A percentile compares a stretch with the other conserved stretches of the same genome.
phyloP scores from a whole-genome alignment of 1,140 invertebrate genomes.

The Episyrphus balteatus region DNA sequence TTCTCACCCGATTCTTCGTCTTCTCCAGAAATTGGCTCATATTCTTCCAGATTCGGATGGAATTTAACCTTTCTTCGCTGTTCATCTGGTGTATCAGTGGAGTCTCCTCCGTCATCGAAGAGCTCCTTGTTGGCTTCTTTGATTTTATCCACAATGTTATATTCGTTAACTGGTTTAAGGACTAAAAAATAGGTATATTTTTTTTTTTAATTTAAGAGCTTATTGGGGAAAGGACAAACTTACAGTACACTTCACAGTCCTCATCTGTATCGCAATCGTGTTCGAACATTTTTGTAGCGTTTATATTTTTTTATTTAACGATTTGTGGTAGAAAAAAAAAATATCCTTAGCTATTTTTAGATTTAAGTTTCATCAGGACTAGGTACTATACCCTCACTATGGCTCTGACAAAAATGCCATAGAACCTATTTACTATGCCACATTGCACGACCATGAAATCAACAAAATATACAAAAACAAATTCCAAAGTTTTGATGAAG shows the following conservation, averaged over 20 bases:
- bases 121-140: slow-evolving; percentile 35
- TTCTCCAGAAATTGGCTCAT: slow-evolving; percentile 16
- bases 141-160: slow-evolving; percentile 36
- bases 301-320: neutral
- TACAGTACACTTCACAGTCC: slow-evolving; percentile 66
- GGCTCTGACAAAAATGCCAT: too few relatives aligned
- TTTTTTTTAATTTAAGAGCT: neutral
- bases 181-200: slow-evolving; percentile 19
- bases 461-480: too few relatives aligned
- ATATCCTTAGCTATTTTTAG: too few relatives aligned
- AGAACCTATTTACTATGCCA: too few relatives aligned
- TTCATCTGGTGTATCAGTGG: slow-evolving; percentile 7
- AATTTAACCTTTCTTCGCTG: slow-evolving; percentile 24
- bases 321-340: too few relatives aligned
- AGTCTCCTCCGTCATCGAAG: slow-evolving; percentile 12
- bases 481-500: too few relatives aligned
- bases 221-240: slow-evolving; percentile 8
- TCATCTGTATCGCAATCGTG: slow-evolving; percentile 88
- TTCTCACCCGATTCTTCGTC: slow-evolving; percentile 1
- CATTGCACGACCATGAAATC: too few relatives aligned
- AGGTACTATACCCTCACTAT: too few relatives aligned
- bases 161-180: slow-evolving; percentile 33
- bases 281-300: slow-evolving; percentile 49
- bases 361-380: too few relatives aligned
- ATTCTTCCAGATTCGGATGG: slow-evolving; percentile 20